phyloP scores from a whole-genome alignment of 2,888 invertebrate species.

The Crioceris asparagi region DNA sequence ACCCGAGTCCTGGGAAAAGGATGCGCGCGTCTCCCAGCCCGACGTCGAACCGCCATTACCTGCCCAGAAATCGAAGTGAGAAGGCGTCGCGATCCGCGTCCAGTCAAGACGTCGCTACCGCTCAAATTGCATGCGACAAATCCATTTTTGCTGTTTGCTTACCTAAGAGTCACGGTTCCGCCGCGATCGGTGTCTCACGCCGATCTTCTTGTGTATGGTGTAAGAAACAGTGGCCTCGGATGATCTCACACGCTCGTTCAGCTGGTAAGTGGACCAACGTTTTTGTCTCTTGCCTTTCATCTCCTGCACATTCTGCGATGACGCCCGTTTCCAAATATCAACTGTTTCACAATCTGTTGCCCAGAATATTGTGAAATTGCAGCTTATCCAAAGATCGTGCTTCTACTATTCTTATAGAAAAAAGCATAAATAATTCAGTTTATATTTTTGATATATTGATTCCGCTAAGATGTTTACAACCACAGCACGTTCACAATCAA shows the following conservation, averaged over 20 bases:
- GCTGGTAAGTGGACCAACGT: slow-evolving; percentile 31
- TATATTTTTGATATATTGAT: too few species aligned
- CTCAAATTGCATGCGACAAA: slow-evolving; percentile 28
- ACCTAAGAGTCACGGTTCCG: too few species aligned
- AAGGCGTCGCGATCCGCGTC: slow-evolving; percentile 28
- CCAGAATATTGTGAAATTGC: too few species aligned
- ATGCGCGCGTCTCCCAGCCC: slow-evolving; percentile 26
- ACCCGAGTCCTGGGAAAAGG: slow-evolving; percentile 31
- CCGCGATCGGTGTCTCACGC: too few species aligned
- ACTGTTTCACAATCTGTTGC: too few species aligned
- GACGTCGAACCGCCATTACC: slow-evolving; percentile 30
- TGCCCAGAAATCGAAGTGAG: slow-evolving; percentile 29
- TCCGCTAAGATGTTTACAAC: too few species aligned
- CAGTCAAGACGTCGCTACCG: slow-evolving; percentile 20
- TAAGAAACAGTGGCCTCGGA: slow-evolving; percentile 40
- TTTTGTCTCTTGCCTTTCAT: slow-evolving; percentile 21
- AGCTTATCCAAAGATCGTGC: too few species aligned
- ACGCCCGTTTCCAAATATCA: too few species aligned
- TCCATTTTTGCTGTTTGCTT: slow-evolving; percentile 12
- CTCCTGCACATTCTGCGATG: too few species aligned
- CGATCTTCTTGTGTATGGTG: slow-evolving; percentile 36
- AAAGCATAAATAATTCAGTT: too few species aligned
- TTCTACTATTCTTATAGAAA: too few species aligned
- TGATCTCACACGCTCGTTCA: slow-evolving; percentile 35
- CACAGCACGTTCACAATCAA: too few species aligned